These are phyloP conservation scores for Spodoptera littoralis DNA, from an alignment of 2,888 invertebrate species.

Conservation along the genomic window DNA sequence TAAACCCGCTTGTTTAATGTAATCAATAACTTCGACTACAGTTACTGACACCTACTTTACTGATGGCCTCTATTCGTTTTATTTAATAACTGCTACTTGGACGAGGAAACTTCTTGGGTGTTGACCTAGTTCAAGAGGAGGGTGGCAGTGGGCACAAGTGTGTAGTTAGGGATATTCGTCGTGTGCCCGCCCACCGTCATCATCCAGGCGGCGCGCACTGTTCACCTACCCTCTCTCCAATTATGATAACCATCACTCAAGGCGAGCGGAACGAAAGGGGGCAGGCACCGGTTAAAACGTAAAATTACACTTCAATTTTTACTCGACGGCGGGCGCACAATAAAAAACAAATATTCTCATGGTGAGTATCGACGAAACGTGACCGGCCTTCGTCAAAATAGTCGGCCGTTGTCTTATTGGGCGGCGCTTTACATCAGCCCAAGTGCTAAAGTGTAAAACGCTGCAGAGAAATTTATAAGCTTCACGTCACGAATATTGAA, in stretches of 20 bases:
- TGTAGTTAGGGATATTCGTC: constrained; percentile 67
- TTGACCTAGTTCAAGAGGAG: constrained; percentile 44
- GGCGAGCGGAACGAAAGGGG: constrained; percentile 89
- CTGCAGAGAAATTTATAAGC: constrained; percentile 86
- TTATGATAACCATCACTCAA: constrained; percentile 89
- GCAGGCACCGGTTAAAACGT: constrained; percentile 88
- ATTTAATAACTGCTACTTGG: constrained; percentile 9
- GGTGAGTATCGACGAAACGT: constrained; percentile 88
- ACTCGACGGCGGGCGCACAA: constrained; percentile 84
- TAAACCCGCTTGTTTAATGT: constrained; percentile 74
- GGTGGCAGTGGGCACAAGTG: constrained; percentile 51
- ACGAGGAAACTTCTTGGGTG: constrained; percentile 11
- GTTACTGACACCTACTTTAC: constrained; percentile 73
- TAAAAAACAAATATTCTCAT: constrained; percentile 89
- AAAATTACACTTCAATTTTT: constrained; percentile 88
- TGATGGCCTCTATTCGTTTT: constrained; percentile 44
- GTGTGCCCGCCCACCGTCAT: constrained; percentile 78
- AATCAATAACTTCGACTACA: constrained; percentile 83
- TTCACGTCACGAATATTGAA: constrained; percentile 86
- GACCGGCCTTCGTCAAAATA: constrained; percentile 89
- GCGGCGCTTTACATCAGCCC: constrained; percentile 82
- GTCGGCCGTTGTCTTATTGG: constrained; percentile 86
- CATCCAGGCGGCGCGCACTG: constrained; percentile 76
- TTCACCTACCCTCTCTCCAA: constrained; percentile 86
- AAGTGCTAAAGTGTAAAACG: constrained; percentile 89